Evolutionary conservation across 53 echinoderm and acorn worm species (phyloP), one percentile per base, ranked within the genome.

Genomic region (Paracentrotus lividus): DNA sequence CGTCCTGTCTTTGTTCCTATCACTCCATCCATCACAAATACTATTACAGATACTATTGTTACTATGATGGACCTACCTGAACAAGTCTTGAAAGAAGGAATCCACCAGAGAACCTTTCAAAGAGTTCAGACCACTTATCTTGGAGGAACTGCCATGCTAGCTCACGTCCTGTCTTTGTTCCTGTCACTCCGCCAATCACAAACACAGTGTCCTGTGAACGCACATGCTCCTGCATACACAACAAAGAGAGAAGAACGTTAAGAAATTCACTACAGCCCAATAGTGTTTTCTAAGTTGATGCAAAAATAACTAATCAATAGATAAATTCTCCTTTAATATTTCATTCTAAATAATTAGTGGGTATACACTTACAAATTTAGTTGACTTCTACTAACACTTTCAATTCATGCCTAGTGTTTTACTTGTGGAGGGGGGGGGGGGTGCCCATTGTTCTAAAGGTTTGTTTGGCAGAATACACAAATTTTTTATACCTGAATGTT

Each of bases 121-220:
- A 72, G 16, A 98, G 95, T 51, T 90, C 87, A 42, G 78, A 36
- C 99, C 99, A 98, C 18, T 94, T 96, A 33, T 98, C 95, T 75
- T 98, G 95, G 18, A 97, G 91, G 95, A 98, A 98, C 33, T 94
- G 9, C 99, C 99, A 98, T 32, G 97, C 97, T 85, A 97, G 18
- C 78, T 97, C 96, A 69, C 95, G 95, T 55, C 99, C 99, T 18
- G 94, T 64, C 94, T 97, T 97, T 20, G 96, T 94, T 51, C 99
- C 97, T 0, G 96, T 95, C 57, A 96, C 97, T 20, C 99, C 99
- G n/a, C 95, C 94, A 26, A 98, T 93, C 24, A 98, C 99, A 94
- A 98, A 98, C 84, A 97, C 96, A 0, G 97, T 98, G 92, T 98
- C 99, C 88, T 98, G 99, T 33, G 99, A 93, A 38, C 99, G 94